phyloP scores from a whole-genome alignment of 2,797 vertebrate species.

The Tapirus indicus region DNA sequence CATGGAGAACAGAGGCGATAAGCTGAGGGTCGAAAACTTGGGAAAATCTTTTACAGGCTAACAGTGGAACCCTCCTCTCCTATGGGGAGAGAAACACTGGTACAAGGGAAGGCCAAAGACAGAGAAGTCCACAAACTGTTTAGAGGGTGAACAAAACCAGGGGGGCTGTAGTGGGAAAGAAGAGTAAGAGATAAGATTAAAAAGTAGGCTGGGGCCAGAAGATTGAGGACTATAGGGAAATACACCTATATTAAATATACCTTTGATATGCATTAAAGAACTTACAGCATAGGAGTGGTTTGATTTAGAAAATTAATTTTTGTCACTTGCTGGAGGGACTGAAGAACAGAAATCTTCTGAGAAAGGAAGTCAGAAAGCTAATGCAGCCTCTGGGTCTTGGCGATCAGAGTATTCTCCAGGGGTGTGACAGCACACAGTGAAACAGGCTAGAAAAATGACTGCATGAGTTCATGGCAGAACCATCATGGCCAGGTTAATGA shows the following conservation, averaged over 20 bases:
- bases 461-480: not conserved
- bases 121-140: not conserved
- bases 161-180: not conserved
- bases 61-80: not conserved
- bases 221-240: not conserved
- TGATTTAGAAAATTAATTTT: not conserved
- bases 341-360: not conserved
- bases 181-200: not conserved
- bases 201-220: not conserved
- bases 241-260: not conserved
- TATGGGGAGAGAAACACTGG: not conserved
- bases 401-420: not conserved
- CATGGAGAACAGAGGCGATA: not conserved
- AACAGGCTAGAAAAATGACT: slow-evolving; percentile 13
- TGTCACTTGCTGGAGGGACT: not conserved
- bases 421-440: not conserved
- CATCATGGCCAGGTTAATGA: not conserved
- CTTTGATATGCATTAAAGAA: not conserved
- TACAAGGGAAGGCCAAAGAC: not conserved
- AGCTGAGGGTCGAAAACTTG: not conserved
- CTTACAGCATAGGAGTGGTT: not conserved
- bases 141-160: not conserved
- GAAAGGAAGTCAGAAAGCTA: not conserved
- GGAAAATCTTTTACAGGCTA: not conserved
- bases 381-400: not conserved